phyloP scores from a whole-genome alignment of 2,888 invertebrate genomes.

The Ennomos erosarius region DNA sequence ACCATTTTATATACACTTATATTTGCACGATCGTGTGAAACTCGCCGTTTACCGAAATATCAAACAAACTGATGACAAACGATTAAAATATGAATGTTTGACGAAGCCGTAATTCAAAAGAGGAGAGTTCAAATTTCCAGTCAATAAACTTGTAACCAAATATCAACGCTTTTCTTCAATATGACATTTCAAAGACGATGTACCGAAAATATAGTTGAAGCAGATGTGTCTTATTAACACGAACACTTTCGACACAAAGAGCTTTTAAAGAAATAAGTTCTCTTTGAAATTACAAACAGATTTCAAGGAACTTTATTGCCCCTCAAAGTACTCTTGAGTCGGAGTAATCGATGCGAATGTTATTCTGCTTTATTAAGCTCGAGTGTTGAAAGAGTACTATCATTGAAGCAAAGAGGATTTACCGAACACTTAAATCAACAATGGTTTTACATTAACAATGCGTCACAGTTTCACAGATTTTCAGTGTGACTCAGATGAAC shows the following conservation, averaged over 20 bases:
- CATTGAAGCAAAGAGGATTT: slow-evolving; percentile 29
- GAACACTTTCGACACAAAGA: slow-evolving; percentile 49
- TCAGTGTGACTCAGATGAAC: slow-evolving; percentile 68
- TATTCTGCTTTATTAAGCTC: slow-evolving; percentile 23
- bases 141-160: slow-evolving; percentile 48
- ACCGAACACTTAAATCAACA: slow-evolving; percentile 36
- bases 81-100: slow-evolving; percentile 6
- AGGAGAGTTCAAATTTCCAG: slow-evolving; percentile 41
- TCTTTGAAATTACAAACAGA: slow-evolving; percentile 46
- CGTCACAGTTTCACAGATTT: slow-evolving; percentile 62
- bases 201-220: slow-evolving; percentile 64
- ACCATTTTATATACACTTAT: too few species aligned
- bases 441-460: slow-evolving; percentile 48
- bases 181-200: slow-evolving; percentile 58
- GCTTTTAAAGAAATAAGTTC: slow-evolving; percentile 54
- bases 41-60: slow-evolving; percentile 7
- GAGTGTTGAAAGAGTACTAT: slow-evolving; percentile 30
- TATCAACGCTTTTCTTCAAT: slow-evolving; percentile 54
- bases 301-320: slow-evolving; percentile 40
- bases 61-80: slow-evolving; percentile 23
- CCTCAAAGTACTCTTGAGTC: slow-evolving; percentile 13
- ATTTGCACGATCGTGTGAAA: slow-evolving; percentile 16
- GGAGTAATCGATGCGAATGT: slow-evolving; percentile 28
- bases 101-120: slow-evolving; percentile 13
- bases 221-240: slow-evolving; percentile 66